Base-by-base conservation (phyloP, 2,797 vertebrate species). In the Pangasius mekongensis region DNA sequence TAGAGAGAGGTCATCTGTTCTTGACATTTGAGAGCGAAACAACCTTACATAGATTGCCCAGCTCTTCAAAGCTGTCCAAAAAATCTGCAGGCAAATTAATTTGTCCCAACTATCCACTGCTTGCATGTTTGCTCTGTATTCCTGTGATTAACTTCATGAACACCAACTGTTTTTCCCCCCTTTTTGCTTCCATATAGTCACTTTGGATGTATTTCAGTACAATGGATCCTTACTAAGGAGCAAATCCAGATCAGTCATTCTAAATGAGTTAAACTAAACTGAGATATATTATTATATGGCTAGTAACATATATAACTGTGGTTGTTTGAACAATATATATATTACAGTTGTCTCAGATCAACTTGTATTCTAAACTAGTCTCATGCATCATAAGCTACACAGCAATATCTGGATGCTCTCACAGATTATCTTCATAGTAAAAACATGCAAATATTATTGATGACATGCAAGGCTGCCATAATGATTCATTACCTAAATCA, bases 1-100 rank as follows among this genome's bases (percentile, higher is more conserved):
- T 49, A 78, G n/a, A 84, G 47, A 80, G 58, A 43, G 56, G 83
- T 22, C 87, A 89, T 76, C 66, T 89, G 88, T 87, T 85, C 67
- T 54, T 89, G 87, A 90, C 85, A 89, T 86, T 74, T 88, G 33
- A 66, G 2, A 77, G 62, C 30, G 20, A 87, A 86, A 39, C 16
- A 0, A 0, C 52, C 6, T 69, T 67, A 73, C 27, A 39, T 47
- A 30, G 14, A 77, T 30, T 73, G 43, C 22, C 47, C 58, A 77
- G 58, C 56, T 77, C 24, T 11, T 64, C 58, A 39, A 47, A 81
- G 30, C 77, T 86, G 33, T 74, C 64, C 67, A 85, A 83, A 47
- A 43, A 83, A 81, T 64, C 85, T 86, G 54, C 24, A 69, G 13
- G 52, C 33, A 60, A 30, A 30, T 67, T 20, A 56, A 80, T 85